Conservation (phyloP, 2,797 vertebrate genomes). For the Phaenicophaeus curvirostris region DNA sequence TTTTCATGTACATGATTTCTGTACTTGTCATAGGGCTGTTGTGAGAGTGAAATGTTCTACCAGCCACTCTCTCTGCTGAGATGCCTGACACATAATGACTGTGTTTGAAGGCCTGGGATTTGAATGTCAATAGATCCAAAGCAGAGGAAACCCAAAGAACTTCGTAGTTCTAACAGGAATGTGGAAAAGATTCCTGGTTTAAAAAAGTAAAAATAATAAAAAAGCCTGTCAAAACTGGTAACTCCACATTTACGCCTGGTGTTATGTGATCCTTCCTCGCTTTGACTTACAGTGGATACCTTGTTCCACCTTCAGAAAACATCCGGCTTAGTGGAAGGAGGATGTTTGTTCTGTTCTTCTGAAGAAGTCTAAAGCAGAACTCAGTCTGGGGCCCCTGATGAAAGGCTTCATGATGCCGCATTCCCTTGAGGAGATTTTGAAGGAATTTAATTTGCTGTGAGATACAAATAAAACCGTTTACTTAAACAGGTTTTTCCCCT, state of each 20-base stretch:
- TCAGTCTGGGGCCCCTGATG: constrained; percentile 34
- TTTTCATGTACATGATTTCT: neutral
- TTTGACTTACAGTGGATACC: constrained; percentile 63
- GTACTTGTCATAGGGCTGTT: neutral
- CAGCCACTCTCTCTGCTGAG: neutral
- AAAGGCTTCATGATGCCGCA: constrained; percentile 29
- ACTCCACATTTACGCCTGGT: neutral
- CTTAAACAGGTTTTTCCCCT: neutral
- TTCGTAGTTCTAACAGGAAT: neutral
- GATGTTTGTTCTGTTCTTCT: constrained; percentile 66
- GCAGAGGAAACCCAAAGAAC: constrained; percentile 5
- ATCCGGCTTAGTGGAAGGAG: constrained; percentile 38
- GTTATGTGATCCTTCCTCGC: constrained; percentile 61
- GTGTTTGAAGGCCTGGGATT: neutral
- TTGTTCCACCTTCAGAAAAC: constrained; percentile 63
- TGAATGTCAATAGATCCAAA: neutral
- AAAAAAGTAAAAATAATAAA: constrained; percentile 6
- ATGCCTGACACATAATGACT: neutral
- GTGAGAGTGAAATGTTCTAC: neutral
- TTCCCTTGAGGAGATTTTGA: constrained; percentile 29
- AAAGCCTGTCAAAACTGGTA: constrained; percentile 18
- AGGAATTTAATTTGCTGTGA: neutral
- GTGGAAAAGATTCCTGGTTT: constrained; percentile 42
- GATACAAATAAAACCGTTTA: neutral
- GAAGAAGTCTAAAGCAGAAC: constrained; percentile 50